Base-by-base conservation (phyloP, 53 echinoderm and acorn worm species). In the Astropecten irregularis region DNA sequence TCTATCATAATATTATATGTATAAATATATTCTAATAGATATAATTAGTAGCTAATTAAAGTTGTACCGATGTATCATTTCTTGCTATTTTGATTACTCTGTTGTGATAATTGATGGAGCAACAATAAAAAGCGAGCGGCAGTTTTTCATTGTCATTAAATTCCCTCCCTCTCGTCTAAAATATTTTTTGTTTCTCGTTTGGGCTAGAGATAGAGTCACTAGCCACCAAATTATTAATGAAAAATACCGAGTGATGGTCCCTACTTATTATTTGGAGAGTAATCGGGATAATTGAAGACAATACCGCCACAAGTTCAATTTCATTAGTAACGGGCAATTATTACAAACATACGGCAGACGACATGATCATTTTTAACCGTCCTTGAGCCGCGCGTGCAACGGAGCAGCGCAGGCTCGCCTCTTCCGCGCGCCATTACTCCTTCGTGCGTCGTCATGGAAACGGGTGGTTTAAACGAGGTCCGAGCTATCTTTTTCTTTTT, bases 271-370 rank as follows among this genome's bases (percentile, higher is more conserved):
- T 58, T 29, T 58, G 9, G 59, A 29, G 29, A 58, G 21, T 29
- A 13, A 58, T 3, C 4, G 15, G 27, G 56, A 56, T 25, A 21
- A 56, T 56, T 56, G 59, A 7, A 33, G 52, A 71, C 71, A 52
- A 71, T 53, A 71, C 20, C 23, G n/a, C 71, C 51, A 69, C 48
- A 49, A 69, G 70, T 69, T n/a, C 70, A 52, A 34, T 71, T 71
- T 71, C 52, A 52, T 51, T 71, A 71, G 21, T 49, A 69, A 31
- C 27, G 48, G 54, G 9, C 11, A n/a, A 21, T 31, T n/a, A n/a
- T n/a, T n/a, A n/a, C n/a, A 71, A 51, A 50, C 71, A 50, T 71
- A 51, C 36, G 71, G 52, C 71, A 52, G 53, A 52, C 34, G 52
- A n/a, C 4, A 39, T 27, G 32, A 18, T 35, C 22, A 71, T 52